Conservation (phyloP, 2,888 invertebrate species). For the Acleris laterana region DNA sequence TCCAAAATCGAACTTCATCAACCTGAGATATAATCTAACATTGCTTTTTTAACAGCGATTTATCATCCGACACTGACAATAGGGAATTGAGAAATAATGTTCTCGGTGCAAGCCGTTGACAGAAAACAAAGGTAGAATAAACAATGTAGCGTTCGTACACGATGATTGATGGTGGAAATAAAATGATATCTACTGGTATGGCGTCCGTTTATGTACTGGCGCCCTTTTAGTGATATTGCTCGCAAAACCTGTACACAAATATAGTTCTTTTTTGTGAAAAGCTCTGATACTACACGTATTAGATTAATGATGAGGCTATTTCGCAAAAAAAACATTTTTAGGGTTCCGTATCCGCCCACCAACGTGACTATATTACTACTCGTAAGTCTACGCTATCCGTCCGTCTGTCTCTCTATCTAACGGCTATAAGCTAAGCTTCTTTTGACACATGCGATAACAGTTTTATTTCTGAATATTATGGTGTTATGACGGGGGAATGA, state of each 20-base stretch:
- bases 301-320: no score
- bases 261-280: no score
- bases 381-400: no score
- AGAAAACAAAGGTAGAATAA: slow-evolving; percentile 34
- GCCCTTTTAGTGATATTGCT: neutral
- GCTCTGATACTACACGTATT: no score
- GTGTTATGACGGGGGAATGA: no score
- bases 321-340: no score
- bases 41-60: slow-evolving; percentile 21
- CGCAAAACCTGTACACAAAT: neutral
- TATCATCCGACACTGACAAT: slow-evolving; percentile 32
- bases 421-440: no score
- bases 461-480: no score
- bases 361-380: no score
- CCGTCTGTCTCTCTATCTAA: no score
- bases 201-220: neutral
- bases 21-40: slow-evolving; percentile 24
- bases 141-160: slow-evolving; percentile 21
- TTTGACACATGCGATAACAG: no score
- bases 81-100: slow-evolving; percentile 35
- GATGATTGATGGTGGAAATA: slow-evolving; percentile 32
- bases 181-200: slow-evolving; percentile 11
- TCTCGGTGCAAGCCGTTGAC: slow-evolving; percentile 27
- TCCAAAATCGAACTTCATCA: slow-evolving; percentile 26
- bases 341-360: no score